phyloP scores from a whole-genome alignment of 1,140 invertebrate species.

The Theocolax elegans region DNA sequence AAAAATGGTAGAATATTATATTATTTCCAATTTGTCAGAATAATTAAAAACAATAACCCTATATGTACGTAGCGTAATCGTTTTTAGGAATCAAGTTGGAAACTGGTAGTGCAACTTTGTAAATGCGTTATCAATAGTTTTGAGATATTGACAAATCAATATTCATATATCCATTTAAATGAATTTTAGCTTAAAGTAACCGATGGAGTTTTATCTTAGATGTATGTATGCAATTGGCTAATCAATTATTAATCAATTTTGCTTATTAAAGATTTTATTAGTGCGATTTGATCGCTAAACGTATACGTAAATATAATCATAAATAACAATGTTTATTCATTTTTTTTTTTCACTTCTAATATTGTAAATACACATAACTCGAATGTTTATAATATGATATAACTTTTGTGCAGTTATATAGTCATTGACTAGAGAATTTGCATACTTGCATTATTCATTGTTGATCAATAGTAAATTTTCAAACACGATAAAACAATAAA shows the following conservation, averaged over 20 bases:
- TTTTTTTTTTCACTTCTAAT: too few relatives aligned
- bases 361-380: too few relatives aligned
- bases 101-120: background rate
- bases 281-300: background rate
- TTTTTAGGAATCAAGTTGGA: background rate
- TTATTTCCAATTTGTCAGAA: too few relatives aligned
- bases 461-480: too few relatives aligned
- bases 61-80: background rate
- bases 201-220: background rate
- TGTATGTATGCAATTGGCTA: background rate
- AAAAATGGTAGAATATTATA: too few relatives aligned
- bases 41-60: too few relatives aligned
- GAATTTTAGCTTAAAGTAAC: background rate
- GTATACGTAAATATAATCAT: background rate
- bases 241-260: background rate
- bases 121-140: background rate
- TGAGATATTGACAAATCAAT: background rate
- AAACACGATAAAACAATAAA: too few relatives aligned
- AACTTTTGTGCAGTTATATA: too few relatives aligned
- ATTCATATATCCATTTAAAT: background rate
- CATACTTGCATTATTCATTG: too few relatives aligned
- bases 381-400: too few relatives aligned
- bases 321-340: background rate
- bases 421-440: too few relatives aligned
- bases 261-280: background rate